A percentile compares a stretch with the other conserved stretches of the same genome.
phyloP scores from a whole-genome alignment of 2,797 vertebrate species.

The Odontamblyopus rebecca region DNA sequence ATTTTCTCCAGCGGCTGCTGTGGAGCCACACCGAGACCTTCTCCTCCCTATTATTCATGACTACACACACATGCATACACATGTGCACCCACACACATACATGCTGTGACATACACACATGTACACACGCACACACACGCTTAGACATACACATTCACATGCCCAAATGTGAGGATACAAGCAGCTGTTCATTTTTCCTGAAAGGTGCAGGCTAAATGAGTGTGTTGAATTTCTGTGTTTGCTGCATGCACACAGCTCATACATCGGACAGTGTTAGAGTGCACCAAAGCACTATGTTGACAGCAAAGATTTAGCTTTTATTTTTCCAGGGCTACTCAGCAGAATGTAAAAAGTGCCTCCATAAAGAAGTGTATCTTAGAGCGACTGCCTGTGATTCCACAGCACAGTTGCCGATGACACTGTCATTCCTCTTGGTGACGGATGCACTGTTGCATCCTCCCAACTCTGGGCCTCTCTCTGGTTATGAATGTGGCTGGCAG shows the following conservation, averaged over 20 bases:
- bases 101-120: too few relatives aligned
- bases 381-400: slow-evolving; percentile 75
- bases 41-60: slow-evolving; percentile 81
- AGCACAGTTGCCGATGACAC: slow-evolving; percentile 75
- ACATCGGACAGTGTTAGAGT: slow-evolving; percentile 67
- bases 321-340: slow-evolving; percentile 78
- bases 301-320: slow-evolving; percentile 77
- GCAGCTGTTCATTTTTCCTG: slow-evolving; percentile 33
- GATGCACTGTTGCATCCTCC: slow-evolving; percentile 72
- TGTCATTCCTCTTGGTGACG: slow-evolving; percentile 76
- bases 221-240: slow-evolving; percentile 48
- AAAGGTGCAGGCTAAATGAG: slow-evolving; percentile 34
- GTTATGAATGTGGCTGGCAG: slow-evolving; percentile 70
- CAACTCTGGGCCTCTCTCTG: slow-evolving; percentile 55
- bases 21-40: slow-evolving; percentile 73
- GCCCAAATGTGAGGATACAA: slow-evolving; percentile 28
- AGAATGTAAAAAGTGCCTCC: slow-evolving; percentile 76
- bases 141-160: slow-evolving; percentile 11
- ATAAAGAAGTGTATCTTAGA: slow-evolving; percentile 76
- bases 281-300: slow-evolving; percentile 59
- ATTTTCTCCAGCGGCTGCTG: slow-evolving; percentile 83
- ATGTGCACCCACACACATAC: slow-evolving; percentile 2
- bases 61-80: slow-evolving; percentile 15
- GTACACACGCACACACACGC: slow-evolving; percentile 7
- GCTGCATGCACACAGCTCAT: slow-evolving; percentile 30